These are phyloP conservation scores for Acanthiza pusilla DNA, from an alignment of 2,797 vertebrate species.

Conservation along the genomic window DNA sequence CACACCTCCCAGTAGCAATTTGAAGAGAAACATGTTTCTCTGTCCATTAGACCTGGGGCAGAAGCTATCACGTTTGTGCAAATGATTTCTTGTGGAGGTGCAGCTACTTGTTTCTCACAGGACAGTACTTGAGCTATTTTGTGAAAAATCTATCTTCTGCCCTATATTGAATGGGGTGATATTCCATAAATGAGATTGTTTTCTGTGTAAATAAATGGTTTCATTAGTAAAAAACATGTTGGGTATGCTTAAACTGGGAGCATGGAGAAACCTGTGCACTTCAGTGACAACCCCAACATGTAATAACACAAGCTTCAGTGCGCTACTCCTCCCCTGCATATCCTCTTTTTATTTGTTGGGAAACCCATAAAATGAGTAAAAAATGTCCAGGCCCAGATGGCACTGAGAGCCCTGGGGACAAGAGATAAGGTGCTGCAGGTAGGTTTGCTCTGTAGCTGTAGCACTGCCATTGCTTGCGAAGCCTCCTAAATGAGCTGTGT, in stretches of 20 bases:
- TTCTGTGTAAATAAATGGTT: neutral
- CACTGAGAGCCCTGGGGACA: neutral
- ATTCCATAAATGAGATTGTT: neutral
- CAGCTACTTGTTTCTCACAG: neutral
- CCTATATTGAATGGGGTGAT: accelerated
- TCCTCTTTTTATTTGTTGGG: neutral
- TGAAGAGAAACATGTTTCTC: neutral
- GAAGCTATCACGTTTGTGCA: neutral
- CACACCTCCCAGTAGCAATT: neutral
- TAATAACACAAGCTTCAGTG: neutral
- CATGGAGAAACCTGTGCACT: neutral
- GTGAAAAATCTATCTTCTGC: neutral
- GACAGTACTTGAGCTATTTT: neutral
- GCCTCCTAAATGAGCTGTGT: neutral
- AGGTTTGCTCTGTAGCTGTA: neutral
- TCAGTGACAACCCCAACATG: neutral
- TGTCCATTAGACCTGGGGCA: neutral
- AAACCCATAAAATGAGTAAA: neutral
- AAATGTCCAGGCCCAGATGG: neutral
- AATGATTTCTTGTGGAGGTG: neutral
- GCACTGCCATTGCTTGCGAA: accelerated
- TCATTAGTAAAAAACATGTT: neutral
- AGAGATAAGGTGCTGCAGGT: neutral
- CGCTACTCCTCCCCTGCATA: accelerated
- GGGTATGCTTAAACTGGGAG: neutral